phyloP scores from a whole-genome alignment of 2,113 vertebrate genomes.

The Otolemur garnettii region DNA sequence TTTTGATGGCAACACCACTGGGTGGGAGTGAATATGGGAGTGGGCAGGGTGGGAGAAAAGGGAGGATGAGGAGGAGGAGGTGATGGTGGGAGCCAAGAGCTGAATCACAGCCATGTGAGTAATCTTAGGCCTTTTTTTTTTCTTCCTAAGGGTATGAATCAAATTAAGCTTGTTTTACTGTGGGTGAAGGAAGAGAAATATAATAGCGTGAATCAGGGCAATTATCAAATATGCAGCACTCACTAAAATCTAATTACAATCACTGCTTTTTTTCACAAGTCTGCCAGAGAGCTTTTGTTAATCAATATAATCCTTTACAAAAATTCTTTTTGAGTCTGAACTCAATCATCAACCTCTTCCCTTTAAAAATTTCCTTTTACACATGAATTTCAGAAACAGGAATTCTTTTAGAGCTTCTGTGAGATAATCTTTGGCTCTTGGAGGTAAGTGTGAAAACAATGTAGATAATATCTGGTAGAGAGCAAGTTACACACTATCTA shows the following conservation, averaged over 20 bases:
- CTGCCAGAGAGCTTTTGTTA: constrained; percentile 81
- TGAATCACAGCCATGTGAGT: constrained; percentile 92
- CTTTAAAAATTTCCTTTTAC: constrained; percentile 79
- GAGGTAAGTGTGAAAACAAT: constrained; percentile 65
- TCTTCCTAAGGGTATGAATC: constrained; percentile 88
- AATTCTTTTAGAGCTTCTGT: constrained; percentile 77
- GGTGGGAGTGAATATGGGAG: constrained; percentile 84
- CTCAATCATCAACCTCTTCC: constrained; percentile 72
- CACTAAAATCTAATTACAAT: constrained; percentile 89
- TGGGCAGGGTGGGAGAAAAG: constrained; percentile 86
- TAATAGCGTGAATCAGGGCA: constrained; percentile 93
- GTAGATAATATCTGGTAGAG: constrained; percentile 67
- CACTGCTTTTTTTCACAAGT: constrained; percentile 81
- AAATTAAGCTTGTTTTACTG: constrained; percentile 92
- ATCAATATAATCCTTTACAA: constrained; percentile 81
- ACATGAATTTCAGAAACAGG: constrained; percentile 78
- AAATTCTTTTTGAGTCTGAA: constrained; percentile 78
- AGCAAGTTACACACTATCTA: constrained; percentile 63
- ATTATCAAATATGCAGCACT: constrained; percentile 89
- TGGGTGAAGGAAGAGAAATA: constrained; percentile 89
- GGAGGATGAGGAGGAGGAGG: constrained; percentile 58
- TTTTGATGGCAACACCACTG: constrained; percentile 84
- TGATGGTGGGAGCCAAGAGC: constrained; percentile 80
- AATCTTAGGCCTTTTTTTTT: constrained; percentile 85
- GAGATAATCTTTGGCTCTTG: constrained; percentile 77